Percentiles rank a stretch among this genome's conserved stretches.
These are phyloP conservation scores for Cyprinodon variegatus DNA, from an alignment of 2,113 vertebrate species.

Conservation along the genomic window DNA sequence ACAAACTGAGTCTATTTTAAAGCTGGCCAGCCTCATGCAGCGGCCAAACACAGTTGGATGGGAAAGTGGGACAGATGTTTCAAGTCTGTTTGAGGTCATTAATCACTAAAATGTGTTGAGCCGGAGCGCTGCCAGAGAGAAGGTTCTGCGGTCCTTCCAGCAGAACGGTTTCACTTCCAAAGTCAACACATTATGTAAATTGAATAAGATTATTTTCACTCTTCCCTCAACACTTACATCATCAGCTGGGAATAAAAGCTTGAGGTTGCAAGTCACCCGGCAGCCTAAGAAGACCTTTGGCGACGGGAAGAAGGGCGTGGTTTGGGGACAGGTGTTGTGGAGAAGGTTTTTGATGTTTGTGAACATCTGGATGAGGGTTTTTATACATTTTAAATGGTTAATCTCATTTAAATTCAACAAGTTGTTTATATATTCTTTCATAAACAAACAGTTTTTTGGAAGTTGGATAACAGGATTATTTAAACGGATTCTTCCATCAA, in stretches of 20 bases:
- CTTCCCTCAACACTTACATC: slow-evolving; percentile 68
- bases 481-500: too few species aligned
- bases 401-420: background rate
- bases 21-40: slow-evolving; percentile 12
- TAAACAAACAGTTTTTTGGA: too few species aligned
- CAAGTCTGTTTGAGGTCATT: slow-evolving; percentile 59
- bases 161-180: slow-evolving; percentile 65
- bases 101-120: slow-evolving; percentile 74
- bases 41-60: slow-evolving; percentile 46
- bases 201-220: slow-evolving; percentile 67
- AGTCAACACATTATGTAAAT: slow-evolving; percentile 80
- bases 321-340: slow-evolving; percentile 50
- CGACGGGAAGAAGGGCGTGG: slow-evolving; percentile 5
- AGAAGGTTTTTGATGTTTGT: slow-evolving; percentile 17
- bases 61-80: slow-evolving; percentile 68
- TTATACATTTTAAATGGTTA: background rate
- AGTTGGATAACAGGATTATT: too few species aligned
- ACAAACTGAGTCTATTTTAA: slow-evolving; percentile 19
- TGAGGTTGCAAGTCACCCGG: slow-evolving; percentile 38
- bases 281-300: slow-evolving; percentile 43
- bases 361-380: slow-evolving; percentile 7
- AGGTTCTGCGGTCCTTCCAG: slow-evolving; percentile 53
- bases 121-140: slow-evolving; percentile 61
- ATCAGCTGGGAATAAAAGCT: slow-evolving; percentile 68
- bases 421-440: too few species aligned